A percentile compares a stretch with the other conserved stretches of the same genome.
These are phyloP conservation scores for Lepisosteus osseus DNA, from an alignment of 2,113 vertebrate species.

Conservation along the genomic window DNA sequence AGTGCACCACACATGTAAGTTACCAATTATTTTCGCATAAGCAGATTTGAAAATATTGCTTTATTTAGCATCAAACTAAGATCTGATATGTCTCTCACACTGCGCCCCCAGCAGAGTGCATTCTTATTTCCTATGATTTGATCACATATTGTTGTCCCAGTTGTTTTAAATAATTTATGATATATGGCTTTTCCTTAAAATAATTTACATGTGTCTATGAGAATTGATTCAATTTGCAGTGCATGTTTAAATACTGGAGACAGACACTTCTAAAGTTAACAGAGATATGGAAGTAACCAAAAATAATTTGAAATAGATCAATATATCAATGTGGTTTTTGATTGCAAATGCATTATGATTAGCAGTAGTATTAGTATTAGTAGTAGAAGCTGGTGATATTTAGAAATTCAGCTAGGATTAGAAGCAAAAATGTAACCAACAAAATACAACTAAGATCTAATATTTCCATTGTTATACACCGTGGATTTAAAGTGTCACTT, in stretches of 20 bases:
- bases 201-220: slow-evolving; percentile 79
- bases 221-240: slow-evolving; percentile 67
- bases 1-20: slow-evolving; percentile 53
- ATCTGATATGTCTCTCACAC: slow-evolving; percentile 65
- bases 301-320: slow-evolving; percentile 6
- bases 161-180: slow-evolving; percentile 81
- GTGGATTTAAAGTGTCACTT: background rate
- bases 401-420: slow-evolving; percentile 7
- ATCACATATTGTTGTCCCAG: slow-evolving; percentile 79
- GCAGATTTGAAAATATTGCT: slow-evolving; percentile 54
- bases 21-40: slow-evolving; percentile 71
- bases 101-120: slow-evolving; percentile 72
- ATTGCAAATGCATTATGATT: slow-evolving; percentile 11
- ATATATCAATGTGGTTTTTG: background rate
- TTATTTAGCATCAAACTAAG: slow-evolving; percentile 72
- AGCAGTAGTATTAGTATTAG: slow-evolving; percentile 32
- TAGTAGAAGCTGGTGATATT: background rate
- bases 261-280: slow-evolving; percentile 34
- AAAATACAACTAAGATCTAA: background rate
- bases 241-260: slow-evolving; percentile 74
- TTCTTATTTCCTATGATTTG: slow-evolving; percentile 73
- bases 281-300: background rate
- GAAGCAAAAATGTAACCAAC: slow-evolving; percentile 17
- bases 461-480: background rate
- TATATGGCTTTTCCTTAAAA: slow-evolving; percentile 77